Base-by-base conservation (phyloP, 23 tunicate genomes). In the Halocynthia aurantium region DNA sequence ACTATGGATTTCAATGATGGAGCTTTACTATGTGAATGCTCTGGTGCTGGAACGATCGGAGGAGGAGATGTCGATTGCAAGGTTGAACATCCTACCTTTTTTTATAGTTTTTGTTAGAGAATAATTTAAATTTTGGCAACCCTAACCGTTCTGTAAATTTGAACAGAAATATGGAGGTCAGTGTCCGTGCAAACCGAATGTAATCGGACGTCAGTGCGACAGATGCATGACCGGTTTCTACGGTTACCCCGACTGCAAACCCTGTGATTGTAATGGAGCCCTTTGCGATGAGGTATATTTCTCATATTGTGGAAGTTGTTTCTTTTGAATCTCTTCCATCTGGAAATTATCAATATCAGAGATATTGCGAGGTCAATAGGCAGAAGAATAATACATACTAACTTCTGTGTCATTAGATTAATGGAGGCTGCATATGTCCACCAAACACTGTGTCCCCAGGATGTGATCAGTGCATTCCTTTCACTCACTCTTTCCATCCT, bases 391-490 rank as follows among this genome's bases (percentile, higher is more conserved):
- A 31, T 31, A 31, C 44, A 31, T 31, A 31, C 44, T 31, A 31
- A 31, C 44, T 31, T 31, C 1, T 31, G 44, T 31, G 4, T 31
- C 44, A 4, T 31, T 52, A 90, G 90, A 71, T 72, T 10, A 93
- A 75, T 57, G 99, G 99, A 22, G 80, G 81, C 52, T 95, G 99
- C 72, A 91, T 95, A 55, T 95, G 99, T 66, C 99, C 99, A 52
- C 82, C 85, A 15, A 95, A 95, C 81, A 95, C 99, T 6, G 76
- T 81, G 6, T 13, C 57, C 17, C 91, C 97, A 7, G 90, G 66
- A 17, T 95, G 99, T 70, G 54, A 65, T 55, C 13, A 57, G 10
- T 95, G 99, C 87, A 58, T 44, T 11, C 91, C 96, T 6, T 78
- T 82, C 81, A 86, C 92, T 54, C 95, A 95, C 77, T 86, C 96